Evolutionary conservation across 2,113 vertebrate genomes (phyloP).

Genomic region (Chlorodrepanis virens): DNA sequence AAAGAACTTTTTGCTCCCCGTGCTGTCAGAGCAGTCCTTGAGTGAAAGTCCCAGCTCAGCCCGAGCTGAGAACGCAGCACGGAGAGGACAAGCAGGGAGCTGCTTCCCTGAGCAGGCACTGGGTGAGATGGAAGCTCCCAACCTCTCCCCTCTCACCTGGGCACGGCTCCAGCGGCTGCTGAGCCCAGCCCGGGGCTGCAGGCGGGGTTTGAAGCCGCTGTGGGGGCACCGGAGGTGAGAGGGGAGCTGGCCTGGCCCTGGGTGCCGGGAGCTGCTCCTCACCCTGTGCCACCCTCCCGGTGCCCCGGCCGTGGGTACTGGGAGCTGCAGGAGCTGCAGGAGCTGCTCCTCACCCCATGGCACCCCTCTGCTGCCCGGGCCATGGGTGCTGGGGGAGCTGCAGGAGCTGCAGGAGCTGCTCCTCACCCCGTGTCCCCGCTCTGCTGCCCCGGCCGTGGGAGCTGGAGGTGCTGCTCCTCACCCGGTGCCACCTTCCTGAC

Average conservation of each 20-base stretch:
- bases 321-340: too few relatives aligned
- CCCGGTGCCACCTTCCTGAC: too few relatives aligned
- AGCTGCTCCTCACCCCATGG: too few relatives aligned
- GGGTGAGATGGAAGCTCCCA: background rate
- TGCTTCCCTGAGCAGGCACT: background rate
- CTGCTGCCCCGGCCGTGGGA: too few relatives aligned
- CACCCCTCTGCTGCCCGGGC: too few relatives aligned
- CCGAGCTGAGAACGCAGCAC: accelerated
- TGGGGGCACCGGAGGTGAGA: background rate
- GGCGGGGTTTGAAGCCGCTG: background rate
- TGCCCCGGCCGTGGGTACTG: background rate
- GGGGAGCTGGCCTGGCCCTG: background rate
- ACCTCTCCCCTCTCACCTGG: background rate
- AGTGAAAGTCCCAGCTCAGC: background rate
- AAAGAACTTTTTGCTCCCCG: accelerated
- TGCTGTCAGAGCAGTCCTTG: background rate
- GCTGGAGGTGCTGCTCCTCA: too few relatives aligned
- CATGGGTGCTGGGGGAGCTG: too few relatives aligned
- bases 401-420: too few relatives aligned
- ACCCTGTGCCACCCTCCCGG: accelerated
- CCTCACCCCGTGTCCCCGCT: too few relatives aligned
- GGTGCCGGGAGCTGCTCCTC: background rate
- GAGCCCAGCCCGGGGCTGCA: background rate
- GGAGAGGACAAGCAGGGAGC: background rate
- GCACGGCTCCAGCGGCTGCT: background rate